Evolutionary conservation across 1,140 invertebrate species (phyloP), one percentile per base, ranked within the genome.

Genomic region (Rhynchophorus ferrugineus): DNA sequence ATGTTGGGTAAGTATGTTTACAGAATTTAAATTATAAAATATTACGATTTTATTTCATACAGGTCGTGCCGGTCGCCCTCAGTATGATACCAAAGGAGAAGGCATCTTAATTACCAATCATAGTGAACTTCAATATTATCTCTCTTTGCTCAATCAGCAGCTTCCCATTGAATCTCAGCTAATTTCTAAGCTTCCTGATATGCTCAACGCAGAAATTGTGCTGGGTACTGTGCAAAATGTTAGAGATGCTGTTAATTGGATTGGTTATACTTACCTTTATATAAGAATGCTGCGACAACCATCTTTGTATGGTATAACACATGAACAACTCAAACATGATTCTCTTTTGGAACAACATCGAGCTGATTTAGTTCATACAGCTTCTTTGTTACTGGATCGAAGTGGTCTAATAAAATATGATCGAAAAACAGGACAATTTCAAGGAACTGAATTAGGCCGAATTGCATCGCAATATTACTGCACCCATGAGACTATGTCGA

Each of bases 51-150:
- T 39, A 13, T 39, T 13, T n/a, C 7, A n/a, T n/a, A n/a, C 39
- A 55, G 95, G 97, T 56, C 75, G 97, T 66, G 96, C 97, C 44
- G 97, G 97, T 61, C 78, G 97, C 39, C 96, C 96, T 3, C 96
- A 99, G 71, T 99, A 98, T 72, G 96, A 99, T 63, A 95, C 90
- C 0, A 95, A 97, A 73, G 97, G 97, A 55, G 93, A 98, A 74
- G 97, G 96, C 66, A 98, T 99, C 60, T 78, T 99, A 11, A 96
- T 99, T 22, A 99, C 97, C 0, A 98, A 98, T 71, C 95, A 99
- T 71, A 94, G 90, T 60, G 96, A 99, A 73, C 76, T 99, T 3
- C 95, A 98, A 65, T 99, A 96, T 70, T 99, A 99, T 72, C 75
- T 99, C 8, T 98, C 95, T 0, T 75, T 99, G 16, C 76, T 99